Evolutionary conservation across 2,113 vertebrate genomes (phyloP).

Genomic region (Perca fluviatilis): DNA sequence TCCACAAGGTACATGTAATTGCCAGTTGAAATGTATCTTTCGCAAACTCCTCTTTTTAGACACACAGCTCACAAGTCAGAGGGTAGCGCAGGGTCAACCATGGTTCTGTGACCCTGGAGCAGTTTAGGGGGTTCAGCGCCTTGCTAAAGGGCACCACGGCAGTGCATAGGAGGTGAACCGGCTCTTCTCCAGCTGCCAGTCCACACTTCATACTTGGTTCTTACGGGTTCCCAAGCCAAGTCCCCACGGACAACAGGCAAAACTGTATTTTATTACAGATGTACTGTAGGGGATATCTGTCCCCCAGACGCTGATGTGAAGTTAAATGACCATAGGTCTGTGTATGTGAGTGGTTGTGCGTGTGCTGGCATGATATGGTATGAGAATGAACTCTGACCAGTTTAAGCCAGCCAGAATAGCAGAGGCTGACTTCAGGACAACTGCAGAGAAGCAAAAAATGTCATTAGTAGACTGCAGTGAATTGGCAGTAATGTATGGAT

Average conservation of each 20-base stretch:
- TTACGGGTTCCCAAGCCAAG: too few relatives aligned
- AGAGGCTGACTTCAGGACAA: constrained; percentile 17
- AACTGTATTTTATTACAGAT: constrained; percentile 7
- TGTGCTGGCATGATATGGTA: neutral
- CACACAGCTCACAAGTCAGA: too few relatives aligned
- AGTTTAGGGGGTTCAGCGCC: too few relatives aligned
- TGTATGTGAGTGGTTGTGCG: constrained; percentile 1
- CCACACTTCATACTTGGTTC: too few relatives aligned
- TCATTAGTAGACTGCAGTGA: constrained; percentile 57
- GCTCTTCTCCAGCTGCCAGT: too few relatives aligned
- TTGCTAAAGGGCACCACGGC: too few relatives aligned
- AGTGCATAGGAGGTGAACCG: too few relatives aligned
- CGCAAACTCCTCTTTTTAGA: too few relatives aligned
- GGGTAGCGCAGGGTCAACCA: too few relatives aligned
- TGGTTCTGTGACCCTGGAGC: too few relatives aligned
- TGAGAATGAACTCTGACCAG: constrained; percentile 46
- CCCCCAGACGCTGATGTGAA: constrained; percentile 8
- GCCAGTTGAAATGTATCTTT: too few relatives aligned
- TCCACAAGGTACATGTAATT: too few relatives aligned
- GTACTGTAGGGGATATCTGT: neutral
- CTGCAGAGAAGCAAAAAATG: constrained; percentile 50
- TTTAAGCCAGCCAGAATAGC: constrained; percentile 33
- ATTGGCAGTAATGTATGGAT: constrained; percentile 46
- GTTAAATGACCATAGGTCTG: constrained; percentile 7
- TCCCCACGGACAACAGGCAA: neutral